A percentile compares a stretch with the other conserved stretches of the same genome.
Evolutionary conservation across 2,113 vertebrate species (phyloP).

Genomic region (Tyto alba): DNA sequence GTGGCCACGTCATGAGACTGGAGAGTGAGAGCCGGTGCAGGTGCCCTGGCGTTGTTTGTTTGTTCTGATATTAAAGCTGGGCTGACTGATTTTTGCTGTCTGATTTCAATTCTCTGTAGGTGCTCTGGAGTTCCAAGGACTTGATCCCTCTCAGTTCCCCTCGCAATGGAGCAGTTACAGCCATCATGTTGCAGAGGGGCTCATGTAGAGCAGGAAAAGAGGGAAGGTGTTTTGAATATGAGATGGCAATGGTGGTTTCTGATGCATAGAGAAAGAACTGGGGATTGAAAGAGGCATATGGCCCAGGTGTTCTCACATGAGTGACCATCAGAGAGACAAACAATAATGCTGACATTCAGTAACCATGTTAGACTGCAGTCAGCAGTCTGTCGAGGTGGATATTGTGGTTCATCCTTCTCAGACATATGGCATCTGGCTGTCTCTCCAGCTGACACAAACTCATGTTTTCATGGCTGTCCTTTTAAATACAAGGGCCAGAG

Average conservation of each 20-base stretch:
- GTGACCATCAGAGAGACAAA: neutral
- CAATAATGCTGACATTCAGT: neutral
- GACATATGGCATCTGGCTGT: neutral
- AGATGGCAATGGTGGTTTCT: neutral
- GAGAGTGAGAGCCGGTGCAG: neutral
- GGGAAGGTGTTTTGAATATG: neutral
- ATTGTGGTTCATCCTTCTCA: neutral
- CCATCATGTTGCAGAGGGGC: neutral
- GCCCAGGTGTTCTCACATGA: conserved; percentile 10
- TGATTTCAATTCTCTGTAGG: neutral
- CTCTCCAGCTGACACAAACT: neutral
- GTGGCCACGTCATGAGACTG: neutral
- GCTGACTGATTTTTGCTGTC: neutral
- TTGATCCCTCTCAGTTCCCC: neutral
- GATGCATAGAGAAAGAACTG: neutral
- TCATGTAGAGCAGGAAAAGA: neutral
- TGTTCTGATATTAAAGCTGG: neutral
- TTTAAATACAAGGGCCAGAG: neutral
- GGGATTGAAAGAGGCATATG: neutral
- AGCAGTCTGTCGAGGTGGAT: neutral
- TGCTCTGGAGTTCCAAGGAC: neutral
- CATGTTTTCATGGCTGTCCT: neutral
- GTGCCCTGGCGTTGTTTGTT: neutral
- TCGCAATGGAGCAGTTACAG: neutral
- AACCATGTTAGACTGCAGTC: neutral